Conservation (phyloP, 2,797 vertebrate genomes). For the Erpetoichthys calabaricus region DNA sequence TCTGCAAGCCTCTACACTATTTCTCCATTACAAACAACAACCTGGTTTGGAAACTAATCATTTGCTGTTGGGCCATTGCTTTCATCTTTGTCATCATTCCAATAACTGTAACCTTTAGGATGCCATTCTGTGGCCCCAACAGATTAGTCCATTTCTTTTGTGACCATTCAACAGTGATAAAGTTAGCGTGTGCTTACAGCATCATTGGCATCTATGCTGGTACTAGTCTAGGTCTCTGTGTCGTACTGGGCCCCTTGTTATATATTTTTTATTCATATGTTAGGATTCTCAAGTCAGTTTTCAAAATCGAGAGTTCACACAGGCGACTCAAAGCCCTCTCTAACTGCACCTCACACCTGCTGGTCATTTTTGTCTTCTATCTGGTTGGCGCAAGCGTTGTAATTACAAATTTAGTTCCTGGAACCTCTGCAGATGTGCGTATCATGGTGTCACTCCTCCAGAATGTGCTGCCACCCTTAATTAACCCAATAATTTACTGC, state of each 20-base stretch:
- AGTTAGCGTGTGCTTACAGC: conserved; percentile 18
- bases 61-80: conserved; percentile 8
- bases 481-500: background rate
- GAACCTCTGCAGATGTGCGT: background rate
- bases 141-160: conserved; percentile 20
- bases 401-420: background rate
- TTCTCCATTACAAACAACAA: conserved; percentile 8
- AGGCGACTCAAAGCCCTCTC: background rate
- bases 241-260: background rate
- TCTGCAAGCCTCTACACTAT: conserved; percentile 16
- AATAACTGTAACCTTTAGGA: conserved; percentile 8
- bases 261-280: background rate
- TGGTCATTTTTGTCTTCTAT: background rate
- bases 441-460: background rate
- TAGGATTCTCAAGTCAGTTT: background rate
- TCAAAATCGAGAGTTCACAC: background rate
- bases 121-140: conserved; percentile 19
- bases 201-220: too few relatives aligned
- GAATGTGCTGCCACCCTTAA: background rate
- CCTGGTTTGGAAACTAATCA: conserved; percentile 13
- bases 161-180: conserved; percentile 15
- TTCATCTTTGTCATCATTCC: conserved; percentile 11
- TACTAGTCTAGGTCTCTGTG: background rate
- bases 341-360: background rate
- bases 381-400: background rate